Evolutionary conservation across 1,140 invertebrate species (phyloP).

Genomic region (Idris sp.): DNA sequence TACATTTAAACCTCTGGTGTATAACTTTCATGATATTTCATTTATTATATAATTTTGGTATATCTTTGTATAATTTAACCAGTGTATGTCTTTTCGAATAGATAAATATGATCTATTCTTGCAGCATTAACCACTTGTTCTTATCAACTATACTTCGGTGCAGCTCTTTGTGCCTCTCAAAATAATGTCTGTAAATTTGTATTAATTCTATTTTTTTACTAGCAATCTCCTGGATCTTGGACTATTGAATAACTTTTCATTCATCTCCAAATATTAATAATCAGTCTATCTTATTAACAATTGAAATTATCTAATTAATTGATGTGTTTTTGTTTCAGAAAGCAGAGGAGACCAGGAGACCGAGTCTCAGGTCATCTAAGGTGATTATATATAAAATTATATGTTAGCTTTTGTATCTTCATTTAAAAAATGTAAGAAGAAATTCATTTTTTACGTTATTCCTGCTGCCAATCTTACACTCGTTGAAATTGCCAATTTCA

Average conservation of each 20-base stretch:
- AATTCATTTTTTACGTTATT: too few species aligned
- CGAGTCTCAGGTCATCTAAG: conserved; percentile 69
- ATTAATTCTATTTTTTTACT: too few species aligned
- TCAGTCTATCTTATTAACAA: conserved; percentile 6
- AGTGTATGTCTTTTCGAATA: too few species aligned
- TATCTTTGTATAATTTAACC: conserved; percentile 9
- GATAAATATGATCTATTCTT: conserved; percentile 12
- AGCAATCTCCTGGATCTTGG: conserved; percentile 20
- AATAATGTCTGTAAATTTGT: too few species aligned
- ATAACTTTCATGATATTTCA: too few species aligned
- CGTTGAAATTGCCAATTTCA: too few species aligned
- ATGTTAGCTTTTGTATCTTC: conserved; percentile 1
- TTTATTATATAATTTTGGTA: not conserved
- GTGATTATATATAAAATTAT: conserved; percentile 57
- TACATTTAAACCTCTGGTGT: too few species aligned
- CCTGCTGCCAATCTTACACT: too few species aligned
- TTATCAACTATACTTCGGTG: conserved; percentile 7
- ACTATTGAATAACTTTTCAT: conserved; percentile 15
- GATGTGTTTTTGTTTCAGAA: conserved; percentile 62
- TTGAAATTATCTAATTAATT: too few species aligned
- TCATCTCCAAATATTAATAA: too few species aligned
- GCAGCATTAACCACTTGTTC: conserved; percentile 20
- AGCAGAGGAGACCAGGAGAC: conserved; percentile 65
- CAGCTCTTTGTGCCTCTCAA: too few species aligned
- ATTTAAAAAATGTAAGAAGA: too few species aligned